Percentiles rank a stretch among this genome's conserved stretches.
Evolutionary conservation across 2,888 invertebrate species (phyloP).

Genomic region (Tachina lurida): DNA sequence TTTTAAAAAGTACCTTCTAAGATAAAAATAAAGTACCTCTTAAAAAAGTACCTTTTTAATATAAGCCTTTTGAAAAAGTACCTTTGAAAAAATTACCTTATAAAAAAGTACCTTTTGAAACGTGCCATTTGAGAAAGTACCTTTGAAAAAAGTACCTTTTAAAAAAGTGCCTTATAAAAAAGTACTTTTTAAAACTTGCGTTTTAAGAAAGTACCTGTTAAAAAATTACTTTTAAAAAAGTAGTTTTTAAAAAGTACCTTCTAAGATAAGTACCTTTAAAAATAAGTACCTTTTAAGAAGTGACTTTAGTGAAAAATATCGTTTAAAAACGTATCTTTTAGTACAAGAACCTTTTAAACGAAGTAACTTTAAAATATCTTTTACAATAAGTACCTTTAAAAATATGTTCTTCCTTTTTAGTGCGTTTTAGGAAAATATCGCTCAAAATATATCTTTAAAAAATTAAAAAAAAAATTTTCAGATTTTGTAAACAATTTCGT

Average conservation of each 20-base stretch:
- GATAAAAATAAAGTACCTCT: not conserved
- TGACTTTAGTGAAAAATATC: not conserved
- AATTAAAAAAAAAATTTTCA: too few species aligned
- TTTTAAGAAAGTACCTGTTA: not conserved
- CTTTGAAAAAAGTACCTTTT: too few species aligned
- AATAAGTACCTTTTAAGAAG: not conserved
- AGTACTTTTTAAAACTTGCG: rapidly evolving
- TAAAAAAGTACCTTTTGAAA: not conserved
- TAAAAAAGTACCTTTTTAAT: not conserved
- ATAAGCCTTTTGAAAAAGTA: not conserved
- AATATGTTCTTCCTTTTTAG: too few species aligned
- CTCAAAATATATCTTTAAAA: too few species aligned
- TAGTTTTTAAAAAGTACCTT: not conserved
- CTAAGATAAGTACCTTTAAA: too few species aligned
- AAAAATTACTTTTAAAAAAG: not conserved
- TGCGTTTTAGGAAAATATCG: too few species aligned
- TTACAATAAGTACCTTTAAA: too few species aligned
- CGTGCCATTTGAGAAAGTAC: not conserved
- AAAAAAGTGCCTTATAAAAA: not conserved
- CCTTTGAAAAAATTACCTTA: too few species aligned
- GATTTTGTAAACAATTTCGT: too few species aligned
- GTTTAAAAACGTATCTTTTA: too few species aligned
- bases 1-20: not conserved
- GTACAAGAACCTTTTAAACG: too few species aligned
- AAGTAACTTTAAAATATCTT: too few species aligned